phyloP scores from a whole-genome alignment of 2,888 invertebrate genomes.

The Lacanobia wlatinum region DNA sequence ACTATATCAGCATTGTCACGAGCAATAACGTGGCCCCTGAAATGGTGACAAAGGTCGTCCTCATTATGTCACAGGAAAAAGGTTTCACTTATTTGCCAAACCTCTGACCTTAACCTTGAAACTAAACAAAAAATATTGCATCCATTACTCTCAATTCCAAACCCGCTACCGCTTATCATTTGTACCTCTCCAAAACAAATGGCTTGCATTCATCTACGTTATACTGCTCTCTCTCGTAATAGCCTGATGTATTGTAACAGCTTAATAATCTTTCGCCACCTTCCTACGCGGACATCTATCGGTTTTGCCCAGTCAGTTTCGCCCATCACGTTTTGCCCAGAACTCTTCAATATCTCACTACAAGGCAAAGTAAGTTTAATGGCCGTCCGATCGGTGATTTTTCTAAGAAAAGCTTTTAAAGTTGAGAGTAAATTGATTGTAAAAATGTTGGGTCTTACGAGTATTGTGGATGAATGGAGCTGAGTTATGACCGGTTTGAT shows the following conservation, averaged over 20 bases:
- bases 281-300: slow-evolving; percentile 65
- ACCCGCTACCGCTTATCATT: slow-evolving; percentile 58
- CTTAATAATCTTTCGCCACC: slow-evolving; percentile 79
- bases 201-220: slow-evolving; percentile 83
- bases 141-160: background rate
- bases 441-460: slow-evolving; percentile 63
- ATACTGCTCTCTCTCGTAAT: slow-evolving; percentile 82
- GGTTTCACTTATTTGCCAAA: background rate
- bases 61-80: slow-evolving; percentile 20
- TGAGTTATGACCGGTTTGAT: slow-evolving; percentile 54
- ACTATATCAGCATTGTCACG: too few species aligned
- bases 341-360: slow-evolving; percentile 42
- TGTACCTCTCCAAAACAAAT: slow-evolving; percentile 73
- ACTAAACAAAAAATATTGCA: slow-evolving; percentile 2
- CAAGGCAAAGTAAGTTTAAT: slow-evolving; percentile 75
- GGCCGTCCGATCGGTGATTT: slow-evolving; percentile 70
- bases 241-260: slow-evolving; percentile 85
- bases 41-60: slow-evolving; percentile 2
- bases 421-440: slow-evolving; percentile 69
- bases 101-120: slow-evolving; percentile 15
- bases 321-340: background rate
- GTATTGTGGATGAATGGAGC: slow-evolving; percentile 58
- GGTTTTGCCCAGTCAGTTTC: slow-evolving; percentile 22
- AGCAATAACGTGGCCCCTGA: background rate
- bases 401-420: slow-evolving; percentile 77